A percentile compares a stretch with the other conserved stretches of the same genome.
These are phyloP conservation scores for Pristionchus arcanus DNA, from an alignment of 2,888 invertebrate genomes.

Conservation along the genomic window DNA sequence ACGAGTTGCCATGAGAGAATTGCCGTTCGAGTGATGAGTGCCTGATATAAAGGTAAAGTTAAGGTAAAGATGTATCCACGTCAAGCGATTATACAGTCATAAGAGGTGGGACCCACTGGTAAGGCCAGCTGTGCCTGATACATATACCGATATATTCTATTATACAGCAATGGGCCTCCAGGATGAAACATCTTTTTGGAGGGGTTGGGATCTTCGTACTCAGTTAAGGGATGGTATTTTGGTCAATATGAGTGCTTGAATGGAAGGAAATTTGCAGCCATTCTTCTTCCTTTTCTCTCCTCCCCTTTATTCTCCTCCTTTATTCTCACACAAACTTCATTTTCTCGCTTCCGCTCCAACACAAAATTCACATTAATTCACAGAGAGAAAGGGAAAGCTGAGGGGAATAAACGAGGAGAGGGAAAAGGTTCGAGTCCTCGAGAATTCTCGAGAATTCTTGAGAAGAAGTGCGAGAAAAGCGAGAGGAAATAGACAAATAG, in stretches of 20 bases:
- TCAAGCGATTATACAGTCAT: too few species aligned
- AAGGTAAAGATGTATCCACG: too few species aligned
- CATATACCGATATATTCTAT: too few species aligned
- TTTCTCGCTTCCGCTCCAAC: conserved; percentile 12
- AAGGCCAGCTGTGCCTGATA: too few species aligned
- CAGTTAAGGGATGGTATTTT: too few species aligned
- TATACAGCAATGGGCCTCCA: too few species aligned
- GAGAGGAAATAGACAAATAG: conserved; percentile 28
- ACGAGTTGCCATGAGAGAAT: conserved; percentile 73
- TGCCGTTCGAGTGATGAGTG: conserved; percentile 57
- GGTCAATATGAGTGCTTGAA: conserved; percentile 7
- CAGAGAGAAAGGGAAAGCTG: neutral
- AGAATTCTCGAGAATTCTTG: neutral
- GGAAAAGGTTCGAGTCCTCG: conserved; percentile 29
- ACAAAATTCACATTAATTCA: conserved; percentile 27
- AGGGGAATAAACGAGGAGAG: conserved; percentile 39
- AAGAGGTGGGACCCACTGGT: too few species aligned
- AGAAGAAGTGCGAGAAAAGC: conserved; percentile 42
- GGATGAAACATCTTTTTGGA: too few species aligned
- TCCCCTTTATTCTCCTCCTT: conserved; percentile 1
- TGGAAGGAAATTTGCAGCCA: neutral
- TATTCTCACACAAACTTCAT: conserved; percentile 25
- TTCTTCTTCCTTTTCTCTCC: neutral
- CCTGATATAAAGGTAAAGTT: too few species aligned
- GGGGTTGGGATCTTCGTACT: too few species aligned